phyloP scores from a whole-genome alignment of 2,797 vertebrate genomes.

The Crocidura indochinensis region DNA sequence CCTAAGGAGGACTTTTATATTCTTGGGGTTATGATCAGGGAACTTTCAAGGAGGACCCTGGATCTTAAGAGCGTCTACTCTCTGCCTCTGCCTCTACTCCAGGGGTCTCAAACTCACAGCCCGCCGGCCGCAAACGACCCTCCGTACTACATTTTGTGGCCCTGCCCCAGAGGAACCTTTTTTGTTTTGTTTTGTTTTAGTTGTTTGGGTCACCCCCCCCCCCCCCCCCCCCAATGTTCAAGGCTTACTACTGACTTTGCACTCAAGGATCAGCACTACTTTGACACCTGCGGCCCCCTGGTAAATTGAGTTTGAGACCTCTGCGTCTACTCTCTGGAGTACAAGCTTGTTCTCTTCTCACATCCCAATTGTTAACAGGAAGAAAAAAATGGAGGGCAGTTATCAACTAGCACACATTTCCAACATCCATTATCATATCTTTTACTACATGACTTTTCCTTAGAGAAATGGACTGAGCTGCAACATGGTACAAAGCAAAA shows the following conservation, averaged over 20 bases:
- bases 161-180: too few species aligned
- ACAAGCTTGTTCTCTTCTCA: neutral
- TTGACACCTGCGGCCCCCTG: too few species aligned
- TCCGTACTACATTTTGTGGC: too few species aligned
- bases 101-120: too few species aligned
- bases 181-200: too few species aligned
- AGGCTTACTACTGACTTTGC: too few species aligned
- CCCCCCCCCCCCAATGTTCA: too few species aligned
- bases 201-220: too few species aligned
- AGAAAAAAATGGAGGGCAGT: neutral
- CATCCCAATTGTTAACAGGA: neutral
- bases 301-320: too few species aligned
- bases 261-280: too few species aligned
- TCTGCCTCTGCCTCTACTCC: neutral
- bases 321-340: neutral
- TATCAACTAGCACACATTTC: neutral
- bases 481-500: neutral
- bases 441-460: neutral
- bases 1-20: neutral
- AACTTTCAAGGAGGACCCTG: neutral
- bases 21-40: neutral
- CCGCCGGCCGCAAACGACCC: too few species aligned
- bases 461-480: conserved; percentile 18
- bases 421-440: neutral
- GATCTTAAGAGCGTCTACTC: neutral